A percentile compares a stretch with the other conserved stretches of the same genome.
phyloP scores from a whole-genome alignment of 2,797 vertebrate genomes.

The Myotis daubentonii region DNA sequence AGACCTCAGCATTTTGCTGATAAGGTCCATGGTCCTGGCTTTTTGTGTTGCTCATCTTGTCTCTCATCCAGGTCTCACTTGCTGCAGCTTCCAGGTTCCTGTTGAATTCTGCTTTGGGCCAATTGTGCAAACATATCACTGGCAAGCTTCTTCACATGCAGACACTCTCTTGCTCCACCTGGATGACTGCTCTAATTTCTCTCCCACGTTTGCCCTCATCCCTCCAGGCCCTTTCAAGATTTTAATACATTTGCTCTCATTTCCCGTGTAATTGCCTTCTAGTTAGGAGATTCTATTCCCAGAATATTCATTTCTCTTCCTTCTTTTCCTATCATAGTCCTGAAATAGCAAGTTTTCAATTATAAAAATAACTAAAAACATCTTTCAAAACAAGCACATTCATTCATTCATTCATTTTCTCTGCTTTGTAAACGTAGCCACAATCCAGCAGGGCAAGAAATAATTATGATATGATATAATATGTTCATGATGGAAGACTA shows the following conservation, averaged over 20 bases:
- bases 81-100: not conserved
- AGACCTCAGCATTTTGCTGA: not conserved
- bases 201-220: not conserved
- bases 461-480: not conserved
- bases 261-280: not conserved
- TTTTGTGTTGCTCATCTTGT: not conserved
- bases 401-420: not conserved
- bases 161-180: not conserved
- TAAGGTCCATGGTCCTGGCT: not conserved
- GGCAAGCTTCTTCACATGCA: not conserved
- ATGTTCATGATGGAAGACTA: not conserved
- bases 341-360: not conserved
- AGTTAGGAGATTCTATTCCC: not conserved
- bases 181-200: not conserved
- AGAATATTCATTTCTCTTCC: not conserved
- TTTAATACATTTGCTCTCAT: not conserved
- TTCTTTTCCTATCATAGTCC: not conserved
- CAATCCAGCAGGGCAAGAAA: not conserved
- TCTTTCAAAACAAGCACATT: constrained; percentile 17
- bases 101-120: not conserved
- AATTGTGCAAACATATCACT: not conserved
- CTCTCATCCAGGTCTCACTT: not conserved
- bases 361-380: not conserved
- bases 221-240: not conserved
- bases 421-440: not conserved